A percentile compares a stretch with the other conserved stretches of the same genome.
Evolutionary conservation across 2,797 vertebrate genomes (phyloP).

Genomic region (Eremophila alpestris): DNA sequence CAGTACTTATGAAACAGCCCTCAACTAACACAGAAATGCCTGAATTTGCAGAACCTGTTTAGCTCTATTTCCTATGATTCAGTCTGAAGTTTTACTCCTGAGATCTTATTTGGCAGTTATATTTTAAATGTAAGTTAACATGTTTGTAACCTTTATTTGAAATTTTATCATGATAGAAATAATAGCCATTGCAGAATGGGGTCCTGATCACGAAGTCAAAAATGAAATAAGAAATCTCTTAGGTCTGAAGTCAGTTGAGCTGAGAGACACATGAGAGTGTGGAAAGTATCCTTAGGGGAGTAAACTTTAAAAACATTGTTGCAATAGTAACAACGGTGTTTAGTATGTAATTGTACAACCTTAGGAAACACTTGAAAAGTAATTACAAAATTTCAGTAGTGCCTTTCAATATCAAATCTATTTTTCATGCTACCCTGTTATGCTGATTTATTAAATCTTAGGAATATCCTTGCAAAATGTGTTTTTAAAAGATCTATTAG

Average conservation of each 20-base stretch:
- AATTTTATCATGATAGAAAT: neutral
- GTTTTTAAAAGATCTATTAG: neutral
- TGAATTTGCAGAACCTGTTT: neutral
- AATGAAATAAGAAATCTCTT: neutral
- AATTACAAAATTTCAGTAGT: neutral
- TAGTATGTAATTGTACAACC: neutral
- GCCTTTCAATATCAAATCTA: conserved; percentile 33
- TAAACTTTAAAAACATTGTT: conserved; percentile 8
- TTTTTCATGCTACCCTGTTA: conserved; percentile 6
- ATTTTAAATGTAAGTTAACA: neutral
- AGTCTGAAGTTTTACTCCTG: neutral
- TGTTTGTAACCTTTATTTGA: neutral
- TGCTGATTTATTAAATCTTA: neutral
- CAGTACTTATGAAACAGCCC: neutral
- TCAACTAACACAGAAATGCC: neutral
- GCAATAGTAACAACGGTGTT: neutral
- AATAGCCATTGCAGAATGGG: neutral
- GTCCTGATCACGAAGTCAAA: neutral
- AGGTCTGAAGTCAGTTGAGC: neutral
- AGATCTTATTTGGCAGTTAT: neutral
- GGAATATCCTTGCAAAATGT: neutral
- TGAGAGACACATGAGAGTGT: neutral
- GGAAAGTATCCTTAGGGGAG: neutral
- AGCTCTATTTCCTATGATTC: neutral
- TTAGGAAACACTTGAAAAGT: conserved; percentile 11